Conservation (phyloP, 2,888 invertebrate species). For the Metellina segmentata region DNA sequence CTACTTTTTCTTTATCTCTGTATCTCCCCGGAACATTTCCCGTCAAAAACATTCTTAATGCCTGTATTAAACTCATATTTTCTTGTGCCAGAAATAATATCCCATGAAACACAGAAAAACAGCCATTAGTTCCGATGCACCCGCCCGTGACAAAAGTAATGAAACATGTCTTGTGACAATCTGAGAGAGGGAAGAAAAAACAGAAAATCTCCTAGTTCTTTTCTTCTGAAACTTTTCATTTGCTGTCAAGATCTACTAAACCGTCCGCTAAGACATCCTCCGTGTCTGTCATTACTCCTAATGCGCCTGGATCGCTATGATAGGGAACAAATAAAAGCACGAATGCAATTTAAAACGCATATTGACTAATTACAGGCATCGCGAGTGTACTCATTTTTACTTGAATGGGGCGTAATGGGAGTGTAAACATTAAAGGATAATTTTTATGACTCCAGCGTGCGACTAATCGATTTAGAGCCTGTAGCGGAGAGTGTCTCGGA, state of each 20-base stretch:
- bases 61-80: conserved; percentile 48
- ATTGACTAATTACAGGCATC: conserved; percentile 29
- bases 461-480: neutral
- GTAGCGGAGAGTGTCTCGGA: neutral
- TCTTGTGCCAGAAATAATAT: conserved; percentile 22
- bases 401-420: neutral
- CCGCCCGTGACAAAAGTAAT: conserved; percentile 39
- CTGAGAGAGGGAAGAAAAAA: neutral
- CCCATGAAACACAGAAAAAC: conserved; percentile 42
- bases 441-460: neutral
- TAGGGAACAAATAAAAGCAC: neutral
- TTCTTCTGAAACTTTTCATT: conserved; percentile 18
- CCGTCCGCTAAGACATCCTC: neutral
- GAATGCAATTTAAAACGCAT: conserved; percentile 31
- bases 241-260: conserved; percentile 2
- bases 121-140: conserved; percentile 36
- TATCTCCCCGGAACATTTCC: conserved; percentile 4
- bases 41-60: conserved; percentile 32
- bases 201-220: neutral
- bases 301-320: conserved; percentile 6
- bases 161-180: conserved; percentile 47
- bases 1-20: neutral
- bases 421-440: neutral
- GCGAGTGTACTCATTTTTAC: neutral
- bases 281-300: conserved; percentile 45